Percentiles rank a stretch among this genome's conserved stretches.
These are phyloP conservation scores for Amblyornis subalaris DNA, from an alignment of 2,113 vertebrate genomes.

Conservation along the genomic window DNA sequence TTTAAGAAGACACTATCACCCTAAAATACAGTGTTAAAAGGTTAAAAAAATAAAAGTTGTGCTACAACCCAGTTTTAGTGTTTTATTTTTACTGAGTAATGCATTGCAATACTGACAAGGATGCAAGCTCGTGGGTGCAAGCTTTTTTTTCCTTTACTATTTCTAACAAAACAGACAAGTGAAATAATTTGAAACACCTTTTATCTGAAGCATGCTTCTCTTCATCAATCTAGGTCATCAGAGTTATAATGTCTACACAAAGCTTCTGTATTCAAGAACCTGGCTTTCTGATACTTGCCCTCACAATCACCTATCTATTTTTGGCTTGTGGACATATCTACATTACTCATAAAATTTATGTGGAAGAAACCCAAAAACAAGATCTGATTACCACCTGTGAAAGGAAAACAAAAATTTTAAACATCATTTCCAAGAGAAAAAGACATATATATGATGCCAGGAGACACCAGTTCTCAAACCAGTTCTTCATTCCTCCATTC, in stretches of 20 bases:
- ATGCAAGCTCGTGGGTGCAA: fast-evolving
- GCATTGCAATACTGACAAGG: neutral
- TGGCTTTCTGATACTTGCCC: neutral
- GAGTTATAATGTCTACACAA: neutral
- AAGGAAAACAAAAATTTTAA: neutral
- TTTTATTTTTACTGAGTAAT: neutral
- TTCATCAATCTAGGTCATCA: neutral
- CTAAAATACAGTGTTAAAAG: neutral
- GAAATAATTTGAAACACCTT: neutral
- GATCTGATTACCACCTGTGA: neutral
- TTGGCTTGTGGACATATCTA: neutral
- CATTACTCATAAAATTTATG: neutral
- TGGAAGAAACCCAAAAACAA: neutral
- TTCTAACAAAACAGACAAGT: neutral
- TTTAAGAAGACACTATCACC: neutral
- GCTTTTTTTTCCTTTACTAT: neutral
- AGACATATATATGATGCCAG: neutral
- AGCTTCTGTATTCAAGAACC: neutral
- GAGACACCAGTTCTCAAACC: neutral
- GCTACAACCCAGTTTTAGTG: neutral
- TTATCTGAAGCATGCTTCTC: neutral
- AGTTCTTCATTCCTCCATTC: neutral
- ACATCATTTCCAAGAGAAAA: neutral
- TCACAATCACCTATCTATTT: neutral
- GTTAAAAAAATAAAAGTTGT: neutral